These are phyloP conservation scores for Drosophila longiperda DNA, from an alignment of 2,888 invertebrate genomes.

Conservation along the genomic window DNA sequence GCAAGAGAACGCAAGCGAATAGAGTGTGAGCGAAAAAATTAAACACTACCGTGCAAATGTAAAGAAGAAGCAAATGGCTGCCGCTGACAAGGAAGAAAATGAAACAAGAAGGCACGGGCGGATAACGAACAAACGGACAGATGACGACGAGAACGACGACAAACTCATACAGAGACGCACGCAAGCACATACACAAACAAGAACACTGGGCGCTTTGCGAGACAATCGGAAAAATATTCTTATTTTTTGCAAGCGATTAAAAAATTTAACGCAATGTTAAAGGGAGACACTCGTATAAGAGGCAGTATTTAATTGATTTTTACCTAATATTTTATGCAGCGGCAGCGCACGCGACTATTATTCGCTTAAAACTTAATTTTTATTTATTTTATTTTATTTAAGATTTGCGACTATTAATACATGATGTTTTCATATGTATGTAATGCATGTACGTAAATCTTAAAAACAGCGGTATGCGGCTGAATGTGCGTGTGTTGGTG, in stretches of 20 bases:
- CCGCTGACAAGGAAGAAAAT: constrained; percentile 76
- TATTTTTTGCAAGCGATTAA: constrained; percentile 26
- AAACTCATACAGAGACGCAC: constrained; percentile 18
- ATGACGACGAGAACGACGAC: constrained; percentile 21
- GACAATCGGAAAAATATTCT: constrained; percentile 53
- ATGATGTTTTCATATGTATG: constrained; percentile 40
- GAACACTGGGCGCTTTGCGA: constrained; percentile 33
- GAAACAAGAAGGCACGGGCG: constrained; percentile 61
- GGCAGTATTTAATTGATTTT: constrained; percentile 62
- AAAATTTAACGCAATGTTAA: constrained; percentile 17
- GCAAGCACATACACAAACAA: constrained; percentile 14
- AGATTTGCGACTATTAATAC: constrained; percentile 67
- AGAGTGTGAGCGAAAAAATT: constrained; percentile 43
- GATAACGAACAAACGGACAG: constrained; percentile 52
- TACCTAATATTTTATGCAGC: constrained; percentile 45
- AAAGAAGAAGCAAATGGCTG: constrained; percentile 74
- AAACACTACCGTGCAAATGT: constrained; percentile 52
- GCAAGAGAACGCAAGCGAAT: constrained; percentile 17
- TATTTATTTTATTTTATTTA: constrained; percentile 1
- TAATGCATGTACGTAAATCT: background rate
- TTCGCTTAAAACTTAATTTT: constrained; percentile 36
- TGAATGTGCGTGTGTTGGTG: constrained; percentile 32
- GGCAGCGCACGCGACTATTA: constrained; percentile 26
- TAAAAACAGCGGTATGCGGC: constrained; percentile 39
- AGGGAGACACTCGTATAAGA: constrained; percentile 32